Evolutionary conservation across 2,113 vertebrate species (phyloP).

Genomic region (Mastomys natalensis): DNA sequence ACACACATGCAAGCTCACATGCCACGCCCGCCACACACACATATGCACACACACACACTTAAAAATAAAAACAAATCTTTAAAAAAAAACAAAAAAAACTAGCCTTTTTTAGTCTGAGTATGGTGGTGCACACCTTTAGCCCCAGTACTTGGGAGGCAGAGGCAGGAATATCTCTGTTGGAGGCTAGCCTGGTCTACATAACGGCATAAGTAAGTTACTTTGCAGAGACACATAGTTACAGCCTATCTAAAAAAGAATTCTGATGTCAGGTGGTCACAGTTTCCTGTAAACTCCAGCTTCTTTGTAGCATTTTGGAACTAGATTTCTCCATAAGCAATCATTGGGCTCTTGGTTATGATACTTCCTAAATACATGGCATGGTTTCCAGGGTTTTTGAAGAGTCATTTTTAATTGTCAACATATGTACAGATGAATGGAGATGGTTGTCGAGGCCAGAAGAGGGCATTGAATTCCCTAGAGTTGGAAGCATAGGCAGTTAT

Average conservation of each 20-base stretch:
- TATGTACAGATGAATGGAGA: not conserved
- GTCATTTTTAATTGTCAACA: not conserved
- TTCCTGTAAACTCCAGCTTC: not conserved
- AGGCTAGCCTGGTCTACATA: not conserved
- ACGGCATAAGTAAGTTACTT: not conserved
- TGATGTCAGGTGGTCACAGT: not conserved
- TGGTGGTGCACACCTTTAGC: not conserved
- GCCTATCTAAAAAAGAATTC: not conserved
- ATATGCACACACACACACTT: not conserved
- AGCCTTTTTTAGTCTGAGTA: not conserved
- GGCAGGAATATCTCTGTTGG: not conserved
- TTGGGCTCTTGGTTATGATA: not conserved
- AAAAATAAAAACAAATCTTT: not conserved
- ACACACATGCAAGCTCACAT: not conserved
- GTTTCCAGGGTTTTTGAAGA: not conserved
- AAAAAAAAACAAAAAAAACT: too few species aligned
- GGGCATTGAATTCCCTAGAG: not conserved
- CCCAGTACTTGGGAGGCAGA: not conserved
- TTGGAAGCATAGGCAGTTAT: not conserved
- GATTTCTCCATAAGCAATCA: not conserved
- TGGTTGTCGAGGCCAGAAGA: not conserved
- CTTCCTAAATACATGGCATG: not conserved
- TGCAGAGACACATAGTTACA: not conserved
- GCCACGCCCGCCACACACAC: too few species aligned
- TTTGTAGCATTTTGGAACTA: not conserved